Evolutionary conservation across 2,113 vertebrate genomes (phyloP), one percentile per base, ranked within the genome.

Genomic region (Sitta europaea): DNA sequence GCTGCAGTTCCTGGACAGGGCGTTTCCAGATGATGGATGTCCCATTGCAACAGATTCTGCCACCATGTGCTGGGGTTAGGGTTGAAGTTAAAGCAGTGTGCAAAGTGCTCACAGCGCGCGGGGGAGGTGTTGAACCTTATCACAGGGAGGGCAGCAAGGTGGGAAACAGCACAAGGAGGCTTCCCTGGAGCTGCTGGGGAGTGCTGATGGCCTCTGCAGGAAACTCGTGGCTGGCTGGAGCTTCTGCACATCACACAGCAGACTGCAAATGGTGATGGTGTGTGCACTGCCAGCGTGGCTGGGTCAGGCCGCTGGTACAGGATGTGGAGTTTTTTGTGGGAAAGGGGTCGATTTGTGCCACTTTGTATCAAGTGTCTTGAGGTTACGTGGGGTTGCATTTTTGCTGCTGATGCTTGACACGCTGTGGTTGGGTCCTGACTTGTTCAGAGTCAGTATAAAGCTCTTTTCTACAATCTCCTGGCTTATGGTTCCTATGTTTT

Each of bases 261-360:
- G 75, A 62, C 82, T 94, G 88, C 59, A 86, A 83, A 93, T 71
- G 72, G 31, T 74, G 17, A 27, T 67, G 94, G 92, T 72, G 35
- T 70, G 87, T 85, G 63, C 0, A 0, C 90, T 92, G 72, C 72
- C 75, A 76, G 75, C 9, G 2, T 3, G n/a, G 63, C 63, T 93
- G 71, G 71, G 50, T 76, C 91, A 79, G 78, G 67, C 63, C 0
- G 0, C 36, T 66, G 87, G 78, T 71, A 62, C 43, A 51, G 85
- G 48, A 28, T 42, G 29, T 0, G 0, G 28, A 91, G 51, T 0
- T 55, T 84, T 73, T 63, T 51, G 23, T 66, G 86, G 55, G 74
- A 59, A 58, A 75, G 25, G 23, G 35, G 62, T 63, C 31, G 45
- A 71, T 95, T 74, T 93, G 67, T 93, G 88, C 72, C 82, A 59